Percentiles rank a stretch among this genome's conserved stretches.
These are phyloP conservation scores for Aldrovandia affinis DNA, from an alignment of 2,797 vertebrate genomes.

Conservation along the genomic window DNA sequence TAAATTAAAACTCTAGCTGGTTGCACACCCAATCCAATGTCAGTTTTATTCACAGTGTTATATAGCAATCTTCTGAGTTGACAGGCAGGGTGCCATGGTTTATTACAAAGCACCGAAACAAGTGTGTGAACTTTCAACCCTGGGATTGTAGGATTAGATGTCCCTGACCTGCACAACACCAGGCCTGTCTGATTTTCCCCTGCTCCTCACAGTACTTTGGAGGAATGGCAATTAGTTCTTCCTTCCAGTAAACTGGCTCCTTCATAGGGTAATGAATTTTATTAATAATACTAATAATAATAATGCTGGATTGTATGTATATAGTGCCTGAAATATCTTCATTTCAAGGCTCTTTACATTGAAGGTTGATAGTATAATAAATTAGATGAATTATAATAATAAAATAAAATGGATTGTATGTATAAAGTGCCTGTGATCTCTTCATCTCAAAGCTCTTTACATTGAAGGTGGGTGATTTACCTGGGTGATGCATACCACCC, in stretches of 20 bases:
- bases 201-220: neutral
- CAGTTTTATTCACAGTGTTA: neutral
- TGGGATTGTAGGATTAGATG: neutral
- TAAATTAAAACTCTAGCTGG: neutral
- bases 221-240: neutral
- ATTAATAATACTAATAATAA: neutral
- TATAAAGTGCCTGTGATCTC: neutral
- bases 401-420: neutral
- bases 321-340: neutral
- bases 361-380: neutral
- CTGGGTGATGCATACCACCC: neutral
- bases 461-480: neutral
- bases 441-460: neutral
- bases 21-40: neutral
- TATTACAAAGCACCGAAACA: slow-evolving; percentile 20
- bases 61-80: neutral
- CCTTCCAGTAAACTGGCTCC: neutral
- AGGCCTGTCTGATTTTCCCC: slow-evolving; percentile 3
- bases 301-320: neutral
- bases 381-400: too few relatives aligned
- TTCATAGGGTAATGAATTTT: neutral
- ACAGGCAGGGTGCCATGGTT: neutral
- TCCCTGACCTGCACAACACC: slow-evolving; percentile 24
- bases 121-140: neutral
- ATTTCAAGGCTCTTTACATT: neutral